These are phyloP conservation scores for Drymodes brunneopygia DNA, from an alignment of 2,113 vertebrate genomes.

Conservation along the genomic window DNA sequence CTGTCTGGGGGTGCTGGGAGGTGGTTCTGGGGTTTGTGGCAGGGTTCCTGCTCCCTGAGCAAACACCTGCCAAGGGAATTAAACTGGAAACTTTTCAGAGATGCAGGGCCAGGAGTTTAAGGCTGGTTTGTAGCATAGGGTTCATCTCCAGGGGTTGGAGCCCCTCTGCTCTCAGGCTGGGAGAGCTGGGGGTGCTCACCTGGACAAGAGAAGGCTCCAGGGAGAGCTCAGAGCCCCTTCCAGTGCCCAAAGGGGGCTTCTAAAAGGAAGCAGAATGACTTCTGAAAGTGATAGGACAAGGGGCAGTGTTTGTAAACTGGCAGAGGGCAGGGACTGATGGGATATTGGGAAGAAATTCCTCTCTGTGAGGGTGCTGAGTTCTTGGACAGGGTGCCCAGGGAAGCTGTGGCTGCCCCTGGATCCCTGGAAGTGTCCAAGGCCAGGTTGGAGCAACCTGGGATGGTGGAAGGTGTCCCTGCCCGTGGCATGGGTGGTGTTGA, in stretches of 20 bases:
- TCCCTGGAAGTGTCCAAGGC: neutral
- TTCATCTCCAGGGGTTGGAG: neutral
- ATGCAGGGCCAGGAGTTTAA: neutral
- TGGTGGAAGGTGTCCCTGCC: neutral
- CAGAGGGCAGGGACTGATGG: neutral
- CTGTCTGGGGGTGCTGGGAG: neutral
- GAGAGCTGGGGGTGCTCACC: neutral
- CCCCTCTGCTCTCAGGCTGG: neutral
- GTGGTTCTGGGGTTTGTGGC: neutral
- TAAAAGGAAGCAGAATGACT: neutral
- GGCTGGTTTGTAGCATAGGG: neutral
- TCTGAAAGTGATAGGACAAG: neutral
- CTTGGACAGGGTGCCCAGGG: neutral
- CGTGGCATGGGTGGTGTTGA: neutral
- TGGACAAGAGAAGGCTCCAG: neutral
- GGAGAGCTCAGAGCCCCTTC: neutral
- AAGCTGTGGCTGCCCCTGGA: neutral
- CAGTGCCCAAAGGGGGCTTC: neutral
- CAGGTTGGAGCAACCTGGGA: accelerated
- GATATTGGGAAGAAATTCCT: neutral
- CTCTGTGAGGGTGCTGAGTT: accelerated
- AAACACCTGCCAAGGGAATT: neutral
- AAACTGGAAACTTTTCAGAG: neutral
- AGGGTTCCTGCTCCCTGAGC: neutral
- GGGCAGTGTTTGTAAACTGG: neutral